Base-by-base conservation (phyloP, 2,888 invertebrate species). In the Amiota minor region DNA sequence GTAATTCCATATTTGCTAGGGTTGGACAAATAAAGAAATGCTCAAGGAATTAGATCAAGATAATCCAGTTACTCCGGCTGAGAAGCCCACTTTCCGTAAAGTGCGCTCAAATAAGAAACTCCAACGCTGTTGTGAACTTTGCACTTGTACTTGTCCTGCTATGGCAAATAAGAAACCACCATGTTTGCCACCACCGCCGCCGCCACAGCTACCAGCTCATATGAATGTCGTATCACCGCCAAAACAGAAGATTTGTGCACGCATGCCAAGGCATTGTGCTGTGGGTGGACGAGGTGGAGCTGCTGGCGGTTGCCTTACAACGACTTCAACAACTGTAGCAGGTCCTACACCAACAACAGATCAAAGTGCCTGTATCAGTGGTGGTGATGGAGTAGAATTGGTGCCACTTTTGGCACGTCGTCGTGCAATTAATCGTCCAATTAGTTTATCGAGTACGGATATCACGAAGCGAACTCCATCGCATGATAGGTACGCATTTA, bases 361-460 rank as follows among this genome's bases (percentile, higher is more conserved):
- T 74, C 75, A 35, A 9, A 56, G 35, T 35, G 35, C 72, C 20
- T 20, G 16, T 8, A 64, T 9, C 18, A 84, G 91, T 76, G 86
- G 91, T 76, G 93, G 92, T 9, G 93, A 93, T 20, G 95, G 95
- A 23, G 92, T 94, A 69, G 95, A 95, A 89, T 90, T 96, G 84
- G 95, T 95, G 72, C 94, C 95, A 2, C 90, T 96, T 69, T 89
- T 96, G 77, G 94, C 95, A 23, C 92, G 93, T 77, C 91, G 93
- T 79, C 91, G 94, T 74, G 91, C 91, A 71, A 90, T 91, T 69
- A 90, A 91, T 68, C 89, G 91, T 4, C 91, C 92, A 78, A 91
- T 92, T 77, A 91, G 91, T 77, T 88, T 93, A 75, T 91, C 90
- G 70, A 91, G 91, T 74, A 92, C 92, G 23, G 92, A 92, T 82